Evolutionary conservation across 64 coral and sea anemone genomes (phyloP), one percentile per base, ranked within the genome.

Genomic region (Porites lutea): DNA sequence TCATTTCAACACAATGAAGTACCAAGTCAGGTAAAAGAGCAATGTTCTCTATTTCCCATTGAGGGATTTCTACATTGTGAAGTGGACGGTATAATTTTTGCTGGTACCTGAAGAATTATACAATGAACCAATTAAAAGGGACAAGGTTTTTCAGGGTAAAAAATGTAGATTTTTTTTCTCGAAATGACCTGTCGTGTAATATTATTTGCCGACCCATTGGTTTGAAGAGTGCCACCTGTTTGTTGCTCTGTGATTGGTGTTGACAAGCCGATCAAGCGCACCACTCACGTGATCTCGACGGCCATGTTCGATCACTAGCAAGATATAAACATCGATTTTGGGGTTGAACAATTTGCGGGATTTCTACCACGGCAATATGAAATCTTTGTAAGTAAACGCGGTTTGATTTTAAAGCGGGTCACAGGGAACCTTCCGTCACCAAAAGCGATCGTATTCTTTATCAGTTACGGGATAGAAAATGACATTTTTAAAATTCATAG

Each of bases 61-160:
- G 81, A 8, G 18, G 81, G 43, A 51, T 52, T 13, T 83, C 27
- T 46, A 6, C 45, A 67, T 37, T 57, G 73, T 84, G 16, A 84
- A 68, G 46, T 64, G 81, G 64, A 64, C 59, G 81, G 61, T 46
- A 67, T 69, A 84, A 84, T 68, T 84, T 84, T 11, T 68, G 23
- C 81, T 44, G 81, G 81, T 84, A 84, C 61, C 81, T 46, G 67
- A 48, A 68, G n/a, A 52, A 84, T 68, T 62, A 81, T 52, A 84
- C 37, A 84, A 52, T 69, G 18, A 68, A 84, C 13, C 47, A 84
- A 69, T 84, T 84, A 84, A 68, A 5, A 68, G n/a, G 4, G 10
- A 20, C 46, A 84, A 21, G 63, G 16, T 10, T 51, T 68, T 84
- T 68, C 62, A 18, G 13, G 61, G 16, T 52, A 63, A 52, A 84